Conservation (phyloP, 2,888 invertebrate genomes). For the Phaedon cochleariae region DNA sequence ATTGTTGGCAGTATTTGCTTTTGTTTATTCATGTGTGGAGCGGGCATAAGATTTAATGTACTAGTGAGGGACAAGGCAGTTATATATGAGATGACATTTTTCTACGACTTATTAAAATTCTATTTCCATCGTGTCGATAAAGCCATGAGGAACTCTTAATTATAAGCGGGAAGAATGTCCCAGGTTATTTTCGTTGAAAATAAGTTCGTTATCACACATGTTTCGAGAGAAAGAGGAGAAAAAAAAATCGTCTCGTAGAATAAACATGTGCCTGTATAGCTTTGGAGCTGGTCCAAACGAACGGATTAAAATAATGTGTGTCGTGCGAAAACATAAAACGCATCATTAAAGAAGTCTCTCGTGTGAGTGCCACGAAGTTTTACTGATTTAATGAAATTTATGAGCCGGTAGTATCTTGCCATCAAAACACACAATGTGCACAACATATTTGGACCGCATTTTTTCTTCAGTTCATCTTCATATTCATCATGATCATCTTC, state of each 20-base stretch:
- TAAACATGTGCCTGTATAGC: conserved; percentile 56
- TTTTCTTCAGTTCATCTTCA: too few relatives aligned
- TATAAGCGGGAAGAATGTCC: conserved; percentile 37
- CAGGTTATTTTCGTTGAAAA: conserved; percentile 50
- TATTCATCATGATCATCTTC: too few relatives aligned
- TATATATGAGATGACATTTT: conserved; percentile 1
- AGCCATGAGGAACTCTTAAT: conserved; percentile 36
- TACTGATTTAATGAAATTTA: conserved; percentile 61
- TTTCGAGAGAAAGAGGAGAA: conserved; percentile 38
- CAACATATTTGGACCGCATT: too few relatives aligned
- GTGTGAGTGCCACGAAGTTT: conserved; percentile 59
- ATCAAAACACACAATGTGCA: conserved; percentile 22
- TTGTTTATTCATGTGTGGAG: too few relatives aligned
- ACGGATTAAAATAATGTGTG: conserved; percentile 63
- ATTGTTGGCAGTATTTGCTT: too few relatives aligned
- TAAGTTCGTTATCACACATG: conserved; percentile 55
- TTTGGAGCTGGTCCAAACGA: conserved; percentile 58
- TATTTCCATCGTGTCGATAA: conserved; percentile 22
- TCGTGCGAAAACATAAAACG: conserved; percentile 64
- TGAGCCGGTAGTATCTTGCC: conserved; percentile 50
- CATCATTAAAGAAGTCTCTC: conserved; percentile 63
- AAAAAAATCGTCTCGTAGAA: conserved; percentile 45
- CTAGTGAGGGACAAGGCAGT: background rate
- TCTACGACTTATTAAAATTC: conserved; percentile 10
- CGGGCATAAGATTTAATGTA: background rate